Evolutionary conservation across 1,140 invertebrate species (phyloP), one percentile per base, ranked within the genome.

Genomic region (Pseudachorutes palmiensis): DNA sequence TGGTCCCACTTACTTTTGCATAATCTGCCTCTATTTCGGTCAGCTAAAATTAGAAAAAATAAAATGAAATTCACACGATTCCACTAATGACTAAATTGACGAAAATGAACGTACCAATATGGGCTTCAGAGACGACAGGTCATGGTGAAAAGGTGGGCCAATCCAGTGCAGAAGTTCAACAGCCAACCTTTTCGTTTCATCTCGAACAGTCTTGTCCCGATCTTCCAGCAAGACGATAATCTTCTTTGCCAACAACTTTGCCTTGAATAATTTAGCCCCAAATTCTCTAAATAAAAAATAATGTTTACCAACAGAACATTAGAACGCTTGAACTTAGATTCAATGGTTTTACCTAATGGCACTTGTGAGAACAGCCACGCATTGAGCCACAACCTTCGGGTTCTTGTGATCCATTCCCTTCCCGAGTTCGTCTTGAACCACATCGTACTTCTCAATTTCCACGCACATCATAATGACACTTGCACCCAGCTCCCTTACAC

Each of bases 371-470:
- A 87, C 83, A 19, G 85, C 80, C n/a, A 94, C 83, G 78, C 90
- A 94, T 0, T 87, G 92, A 1, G 88, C 79, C 2, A 94, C 89
- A 70, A 96, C 91, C 82, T 97, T 98, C 0, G 95, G 95, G 79
- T 96, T 95, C 79, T 98, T 98, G 66, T 88, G 87, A 72, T 95
- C 92, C 77, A 95, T 87, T 30, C 94, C 94, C 81, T 95, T 96
- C 2, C 95, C 80, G 3, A 97, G 80, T 79, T 96, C 93, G 75
- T 98, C 94, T 77, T 90, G 81, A 0, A 94, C 91, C 45, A 85
- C 78, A 73, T 98, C 94, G 69, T 92, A 88, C 78, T 96, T 97
- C 76, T 98, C 95, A 74, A 96, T 93, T 82, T 98, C 94, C 74
- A 97, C 85, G 76, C 89, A 97, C 89, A 96, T 92, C 55, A 98